A percentile compares a stretch with the other conserved stretches of the same genome.
phyloP scores from a whole-genome alignment of 2,888 invertebrate genomes.

The Dynastes maya region DNA sequence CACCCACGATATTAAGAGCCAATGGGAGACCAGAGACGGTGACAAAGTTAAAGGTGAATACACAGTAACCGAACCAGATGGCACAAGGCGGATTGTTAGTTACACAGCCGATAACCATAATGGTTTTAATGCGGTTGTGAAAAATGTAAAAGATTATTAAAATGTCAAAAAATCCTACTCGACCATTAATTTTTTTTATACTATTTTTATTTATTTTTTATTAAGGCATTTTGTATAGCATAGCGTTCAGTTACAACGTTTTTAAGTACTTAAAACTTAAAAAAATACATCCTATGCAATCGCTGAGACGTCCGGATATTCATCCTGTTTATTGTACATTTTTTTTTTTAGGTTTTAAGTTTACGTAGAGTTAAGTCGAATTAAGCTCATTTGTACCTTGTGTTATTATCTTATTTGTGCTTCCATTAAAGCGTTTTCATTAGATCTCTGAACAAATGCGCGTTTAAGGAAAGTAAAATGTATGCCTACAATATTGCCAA shows the following conservation, averaged over 20 bases:
- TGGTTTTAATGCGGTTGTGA: slow-evolving; percentile 68
- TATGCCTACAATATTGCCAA: not conserved
- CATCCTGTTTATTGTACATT: too few species aligned
- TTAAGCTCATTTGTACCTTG: not conserved
- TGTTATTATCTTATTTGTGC: not conserved
- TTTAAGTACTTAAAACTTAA: too few species aligned
- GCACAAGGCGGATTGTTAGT: slow-evolving; percentile 66
- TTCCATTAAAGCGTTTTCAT: not conserved
- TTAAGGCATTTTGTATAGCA: not conserved
- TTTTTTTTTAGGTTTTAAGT: too few species aligned
- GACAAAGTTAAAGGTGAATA: slow-evolving; percentile 70
- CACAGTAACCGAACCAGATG: slow-evolving; percentile 68
- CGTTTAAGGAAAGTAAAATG: not conserved
- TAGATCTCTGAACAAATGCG: slow-evolving; percentile 34
- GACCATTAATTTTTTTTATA: not conserved
- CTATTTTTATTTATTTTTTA: slow-evolving; percentile 26
- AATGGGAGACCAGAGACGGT: slow-evolving; percentile 70
- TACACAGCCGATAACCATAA: slow-evolving; percentile 68
- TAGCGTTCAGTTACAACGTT: too few species aligned
- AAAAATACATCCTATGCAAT: too few species aligned
- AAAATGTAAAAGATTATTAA: slow-evolving; percentile 63
- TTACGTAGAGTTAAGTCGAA: not conserved
- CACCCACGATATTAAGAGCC: slow-evolving; percentile 70
- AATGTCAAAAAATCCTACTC: not conserved
- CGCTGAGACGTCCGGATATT: too few species aligned